A percentile compares a stretch with the other conserved stretches of the same genome.
These are phyloP conservation scores for Entomyzon cyanotis DNA, from an alignment of 2,113 vertebrate species.

Conservation along the genomic window DNA sequence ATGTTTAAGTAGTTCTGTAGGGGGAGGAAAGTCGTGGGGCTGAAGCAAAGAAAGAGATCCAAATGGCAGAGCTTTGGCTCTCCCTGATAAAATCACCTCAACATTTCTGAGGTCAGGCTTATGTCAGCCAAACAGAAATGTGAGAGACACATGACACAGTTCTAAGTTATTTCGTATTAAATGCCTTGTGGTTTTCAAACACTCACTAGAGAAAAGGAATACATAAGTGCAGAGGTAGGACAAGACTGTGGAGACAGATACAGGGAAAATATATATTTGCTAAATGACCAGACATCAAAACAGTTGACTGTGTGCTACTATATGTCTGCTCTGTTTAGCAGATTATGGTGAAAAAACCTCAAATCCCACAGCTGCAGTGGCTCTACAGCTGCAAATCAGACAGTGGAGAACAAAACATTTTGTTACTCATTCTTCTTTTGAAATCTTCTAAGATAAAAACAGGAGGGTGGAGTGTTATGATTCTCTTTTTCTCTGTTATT, in stretches of 20 bases:
- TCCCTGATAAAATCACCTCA: background rate
- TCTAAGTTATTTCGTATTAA: background rate
- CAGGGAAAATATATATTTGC: background rate
- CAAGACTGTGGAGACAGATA: background rate
- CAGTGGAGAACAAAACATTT: background rate
- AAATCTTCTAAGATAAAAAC: background rate
- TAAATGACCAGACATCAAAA: background rate
- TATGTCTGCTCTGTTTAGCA: background rate
- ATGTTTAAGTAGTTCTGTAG: background rate
- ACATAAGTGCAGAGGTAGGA: background rate
- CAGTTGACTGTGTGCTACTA: background rate
- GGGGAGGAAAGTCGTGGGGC: background rate
- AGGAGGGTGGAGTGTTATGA: no score
- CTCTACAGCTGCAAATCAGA: background rate
- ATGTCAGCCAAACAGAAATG: background rate
- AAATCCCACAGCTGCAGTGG: background rate
- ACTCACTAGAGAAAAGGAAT: background rate
- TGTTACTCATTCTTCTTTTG: background rate
- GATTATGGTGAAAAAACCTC: background rate
- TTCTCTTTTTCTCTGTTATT: background rate
- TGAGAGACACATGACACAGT: rapidly evolving
- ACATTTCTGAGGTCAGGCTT: background rate
- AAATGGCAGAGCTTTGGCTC: background rate
- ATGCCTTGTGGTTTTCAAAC: background rate
- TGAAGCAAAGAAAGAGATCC: background rate